Conservation (phyloP, 2,113 vertebrate species). For the Thalassoma bifasciatum region DNA sequence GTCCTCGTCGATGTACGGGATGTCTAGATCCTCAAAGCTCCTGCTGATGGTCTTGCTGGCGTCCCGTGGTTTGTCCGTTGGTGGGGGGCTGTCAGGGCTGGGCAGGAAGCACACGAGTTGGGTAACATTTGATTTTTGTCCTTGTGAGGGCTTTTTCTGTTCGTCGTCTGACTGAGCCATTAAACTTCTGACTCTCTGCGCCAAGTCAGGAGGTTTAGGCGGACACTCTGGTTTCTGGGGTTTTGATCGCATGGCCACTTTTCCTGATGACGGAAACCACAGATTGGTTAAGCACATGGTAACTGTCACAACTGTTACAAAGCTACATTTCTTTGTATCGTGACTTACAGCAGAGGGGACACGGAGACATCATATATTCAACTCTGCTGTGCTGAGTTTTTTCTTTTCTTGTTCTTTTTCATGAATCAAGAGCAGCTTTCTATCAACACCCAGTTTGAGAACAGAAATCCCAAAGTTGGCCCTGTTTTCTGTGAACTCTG, state of each 20-base stretch:
- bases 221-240: conserved; percentile 37
- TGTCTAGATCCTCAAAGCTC: conserved; percentile 86
- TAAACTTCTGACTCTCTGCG: conserved; percentile 38
- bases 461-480: too few relatives aligned
- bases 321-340: too few relatives aligned
- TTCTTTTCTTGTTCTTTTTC: too few relatives aligned
- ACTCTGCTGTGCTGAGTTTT: too few relatives aligned
- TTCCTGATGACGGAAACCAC: conserved; percentile 52
- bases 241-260: conserved; percentile 24
- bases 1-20: conserved; percentile 84
- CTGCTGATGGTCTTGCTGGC: conserved; percentile 51
- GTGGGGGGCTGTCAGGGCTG: conserved; percentile 21
- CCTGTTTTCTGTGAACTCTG: too few relatives aligned
- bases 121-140: conserved; percentile 76
- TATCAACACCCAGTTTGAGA: too few relatives aligned
- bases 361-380: too few relatives aligned
- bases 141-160: conserved; percentile 68
- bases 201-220: conserved; percentile 48
- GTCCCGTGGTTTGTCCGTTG: conserved; percentile 22
- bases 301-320: too few relatives aligned
- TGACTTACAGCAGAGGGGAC: too few relatives aligned
- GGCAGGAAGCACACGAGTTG: conserved; percentile 78
- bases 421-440: too few relatives aligned
- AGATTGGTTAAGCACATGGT: conserved; percentile 3
- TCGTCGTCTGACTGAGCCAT: conserved; percentile 20